Percentiles rank a stretch among this genome's conserved stretches.
These are phyloP conservation scores for Melanotus villosus DNA, from an alignment of 2,888 invertebrate genomes.

Conservation along the genomic window DNA sequence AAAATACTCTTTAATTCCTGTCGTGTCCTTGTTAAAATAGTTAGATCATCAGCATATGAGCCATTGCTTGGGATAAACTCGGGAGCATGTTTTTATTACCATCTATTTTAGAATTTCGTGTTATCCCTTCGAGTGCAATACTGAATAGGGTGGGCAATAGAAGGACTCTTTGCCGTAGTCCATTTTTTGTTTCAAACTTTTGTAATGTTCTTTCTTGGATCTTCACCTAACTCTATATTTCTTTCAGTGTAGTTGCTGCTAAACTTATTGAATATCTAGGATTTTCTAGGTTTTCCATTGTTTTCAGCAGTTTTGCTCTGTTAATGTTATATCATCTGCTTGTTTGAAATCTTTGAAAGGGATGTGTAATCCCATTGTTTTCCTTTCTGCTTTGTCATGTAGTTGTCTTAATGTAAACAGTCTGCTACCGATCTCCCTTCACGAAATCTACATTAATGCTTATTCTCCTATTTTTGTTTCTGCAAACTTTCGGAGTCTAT, in stretches of 20 bases:
- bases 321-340: not conserved
- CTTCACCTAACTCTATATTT: not conserved
- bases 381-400: no score
- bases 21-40: not conserved
- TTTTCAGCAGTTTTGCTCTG: not conserved
- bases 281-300: not conserved
- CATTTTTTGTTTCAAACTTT: not conserved
- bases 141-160: not conserved
- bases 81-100: not conserved
- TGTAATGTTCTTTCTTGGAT: not conserved
- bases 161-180: not conserved
- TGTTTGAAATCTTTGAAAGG: not conserved
- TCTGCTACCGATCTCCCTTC: not conserved
- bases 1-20: not conserved
- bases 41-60: not conserved
- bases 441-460: not conserved
- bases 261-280: not conserved
- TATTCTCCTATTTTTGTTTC: conserved; percentile 4
- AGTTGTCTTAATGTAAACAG: not conserved
- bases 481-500: conserved; percentile 1
- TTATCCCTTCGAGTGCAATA: not conserved
- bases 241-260: not conserved
- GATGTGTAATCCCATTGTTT: no score
- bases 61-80: not conserved
- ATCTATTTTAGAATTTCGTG: no score